phyloP scores from a whole-genome alignment of 1,140 invertebrate genomes.

The Tigriopus japonicus region DNA sequence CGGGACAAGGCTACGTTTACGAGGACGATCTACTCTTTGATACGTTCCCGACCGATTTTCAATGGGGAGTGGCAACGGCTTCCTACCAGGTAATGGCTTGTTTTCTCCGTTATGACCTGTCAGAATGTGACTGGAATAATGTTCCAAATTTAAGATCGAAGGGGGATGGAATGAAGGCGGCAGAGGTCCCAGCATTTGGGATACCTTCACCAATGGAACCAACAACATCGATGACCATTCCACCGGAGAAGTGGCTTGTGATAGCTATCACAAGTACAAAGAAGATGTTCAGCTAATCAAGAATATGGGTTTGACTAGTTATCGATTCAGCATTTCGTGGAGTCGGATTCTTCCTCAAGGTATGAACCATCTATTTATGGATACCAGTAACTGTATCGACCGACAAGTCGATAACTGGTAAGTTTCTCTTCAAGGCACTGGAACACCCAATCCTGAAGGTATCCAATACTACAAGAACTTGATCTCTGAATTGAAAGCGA shows the following conservation, averaged over 20 bases:
- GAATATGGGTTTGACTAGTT: constrained; percentile 23
- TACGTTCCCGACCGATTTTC: neutral
- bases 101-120: neutral
- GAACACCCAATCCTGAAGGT: neutral
- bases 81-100: constrained; percentile 18
- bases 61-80: neutral
- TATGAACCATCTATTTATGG: neutral
- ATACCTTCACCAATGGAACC: constrained; percentile 29
- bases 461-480: constrained; percentile 8
- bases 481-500: neutral
- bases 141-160: neutral
- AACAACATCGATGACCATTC: constrained; percentile 25
- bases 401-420: no score
- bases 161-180: constrained; percentile 19
- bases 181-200: constrained; percentile 33
- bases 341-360: neutral
- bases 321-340: constrained; percentile 4
- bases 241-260: constrained; percentile 41
- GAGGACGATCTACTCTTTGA: neutral
- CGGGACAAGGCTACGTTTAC: no score
- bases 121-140: no score
- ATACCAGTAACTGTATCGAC: no score
- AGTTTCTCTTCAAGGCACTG: neutral
- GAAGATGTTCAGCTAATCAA: constrained; percentile 40
- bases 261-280: constrained; percentile 43